phyloP scores from a whole-genome alignment of 2,888 invertebrate genomes.

The Cephalotes varians region DNA sequence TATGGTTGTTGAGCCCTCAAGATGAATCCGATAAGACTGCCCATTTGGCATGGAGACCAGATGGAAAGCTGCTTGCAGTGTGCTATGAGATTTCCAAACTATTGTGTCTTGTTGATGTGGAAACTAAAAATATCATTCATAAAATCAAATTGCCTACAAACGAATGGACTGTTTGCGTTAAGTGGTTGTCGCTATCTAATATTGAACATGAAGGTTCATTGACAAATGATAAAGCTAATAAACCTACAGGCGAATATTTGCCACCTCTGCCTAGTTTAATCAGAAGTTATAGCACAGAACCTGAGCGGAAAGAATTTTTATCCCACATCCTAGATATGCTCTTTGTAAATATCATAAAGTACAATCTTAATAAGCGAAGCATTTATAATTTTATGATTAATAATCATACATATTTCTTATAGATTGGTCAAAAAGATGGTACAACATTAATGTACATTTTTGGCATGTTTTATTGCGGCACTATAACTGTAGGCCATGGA shows the following conservation, averaged over 20 bases:
- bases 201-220: constrained; percentile 57
- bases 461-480: constrained; percentile 94
- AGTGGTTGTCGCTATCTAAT: constrained; percentile 88
- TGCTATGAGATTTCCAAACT: constrained; percentile 78
- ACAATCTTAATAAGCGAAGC: background rate
- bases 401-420: constrained; percentile 54
- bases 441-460: constrained; percentile 90
- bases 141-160: constrained; percentile 86
- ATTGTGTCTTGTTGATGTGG: constrained; percentile 91
- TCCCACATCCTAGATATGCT: constrained; percentile 86
- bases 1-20: constrained; percentile 93
- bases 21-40: constrained; percentile 90
- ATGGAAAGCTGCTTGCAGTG: constrained; percentile 93
- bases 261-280: constrained; percentile 86
- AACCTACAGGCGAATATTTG: constrained; percentile 84
- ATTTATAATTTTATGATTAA: constrained; percentile 15
- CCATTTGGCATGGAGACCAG: constrained; percentile 96
- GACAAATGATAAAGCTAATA: constrained; percentile 64
- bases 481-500: constrained; percentile 85
- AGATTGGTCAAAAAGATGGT: constrained; percentile 92
- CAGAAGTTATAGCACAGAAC: constrained; percentile 84
- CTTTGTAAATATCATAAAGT: constrained; percentile 79
- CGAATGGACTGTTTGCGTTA: constrained; percentile 89
- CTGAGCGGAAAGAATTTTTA: constrained; percentile 85
- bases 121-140: constrained; percentile 93